Base-by-base conservation (phyloP, 2,113 vertebrate species). In the Natator depressus region DNA sequence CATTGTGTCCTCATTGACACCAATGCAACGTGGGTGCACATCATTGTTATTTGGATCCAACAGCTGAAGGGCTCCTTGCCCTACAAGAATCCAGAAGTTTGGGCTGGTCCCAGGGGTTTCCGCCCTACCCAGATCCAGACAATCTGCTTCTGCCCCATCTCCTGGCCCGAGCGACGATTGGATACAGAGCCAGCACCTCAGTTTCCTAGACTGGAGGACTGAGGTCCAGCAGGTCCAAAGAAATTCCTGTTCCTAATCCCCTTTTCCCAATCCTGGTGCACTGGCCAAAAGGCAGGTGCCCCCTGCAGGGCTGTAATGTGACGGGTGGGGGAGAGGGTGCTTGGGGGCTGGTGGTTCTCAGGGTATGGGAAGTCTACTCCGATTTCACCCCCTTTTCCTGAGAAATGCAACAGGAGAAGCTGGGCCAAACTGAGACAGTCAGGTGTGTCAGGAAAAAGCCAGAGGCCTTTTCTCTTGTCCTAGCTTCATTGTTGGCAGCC, bases 401-500 rank as follows among this genome's bases (percentile, higher is more conserved):
- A 20, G 19, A 69, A 69, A n/a, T 10, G 65, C 35, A 38, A 8
- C 35, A 72, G n/a, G 62, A 69, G 35, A n/a, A 69, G 31, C 62
- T 19, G 62, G 31, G 35, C 62, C 35, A 35, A n/a, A 8, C 59
- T 8, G 35, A n/a, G 62, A 65, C 31, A 14, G 31, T 13, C 57
- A 31, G 29, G 29, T 31, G 27, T 5, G 57, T 31, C 14, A 16
- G 62, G 35, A 29, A 69, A 19, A 69, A 35, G 62, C 62, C 62
- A n/a, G 29, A 35, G 29, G 29, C 29, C 59, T 62, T 35, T 59
- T 51, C 57, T 62, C 59, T 14, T 13, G 3, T 62, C 59, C 29
- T 3, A 6, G 29, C 59, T 13, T 8, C 3, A 7, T n/a, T 8
- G 62, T 1, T 8, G 62, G 62, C 31, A 19, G 2, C 6, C 4